phyloP scores from a whole-genome alignment of 35 echinoderm and acorn worm species.

The Amphiura filiformis region DNA sequence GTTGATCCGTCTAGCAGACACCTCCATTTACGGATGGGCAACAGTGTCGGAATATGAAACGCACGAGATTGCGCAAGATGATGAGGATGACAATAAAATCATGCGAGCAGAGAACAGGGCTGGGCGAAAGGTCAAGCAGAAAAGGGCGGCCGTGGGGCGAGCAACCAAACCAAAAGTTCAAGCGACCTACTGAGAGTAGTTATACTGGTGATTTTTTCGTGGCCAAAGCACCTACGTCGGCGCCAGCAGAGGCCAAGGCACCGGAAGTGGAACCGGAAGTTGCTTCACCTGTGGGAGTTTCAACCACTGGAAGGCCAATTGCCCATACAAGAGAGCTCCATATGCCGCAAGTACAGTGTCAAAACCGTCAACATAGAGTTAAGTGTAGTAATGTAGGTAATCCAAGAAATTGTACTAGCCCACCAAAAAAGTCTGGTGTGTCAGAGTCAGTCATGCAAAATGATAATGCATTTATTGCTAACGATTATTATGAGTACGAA shows the following conservation, averaged over 20 bases:
- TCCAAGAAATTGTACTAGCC: no score
- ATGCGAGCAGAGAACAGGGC: conserved; percentile 19
- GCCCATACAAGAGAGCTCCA: not conserved
- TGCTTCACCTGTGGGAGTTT: not conserved
- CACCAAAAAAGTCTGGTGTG: no score
- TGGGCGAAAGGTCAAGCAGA: not conserved
- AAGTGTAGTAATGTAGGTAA: not conserved
- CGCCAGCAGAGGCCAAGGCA: not conserved
- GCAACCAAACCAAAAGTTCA: no score
- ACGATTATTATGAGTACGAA: not conserved
- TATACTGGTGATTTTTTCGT: not conserved
- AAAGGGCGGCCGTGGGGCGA: no score
- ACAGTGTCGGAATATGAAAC: conserved; percentile 6
- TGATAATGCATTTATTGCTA: not conserved
- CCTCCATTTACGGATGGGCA: not conserved
- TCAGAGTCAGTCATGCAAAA: not conserved
- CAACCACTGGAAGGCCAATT: not conserved
- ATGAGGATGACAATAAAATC: conserved; percentile 26
- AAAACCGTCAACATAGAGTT: not conserved
- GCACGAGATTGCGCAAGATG: conserved; percentile 4
- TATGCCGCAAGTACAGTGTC: not conserved
- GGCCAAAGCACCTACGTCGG: not conserved
- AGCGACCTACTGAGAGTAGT: no score
- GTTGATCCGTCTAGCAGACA: conserved; percentile 13
- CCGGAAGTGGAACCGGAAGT: not conserved